Evolutionary conservation across 2,888 invertebrate species (phyloP), one percentile per base, ranked within the genome.

Genomic region (Macrostomum cliftonense): DNA sequence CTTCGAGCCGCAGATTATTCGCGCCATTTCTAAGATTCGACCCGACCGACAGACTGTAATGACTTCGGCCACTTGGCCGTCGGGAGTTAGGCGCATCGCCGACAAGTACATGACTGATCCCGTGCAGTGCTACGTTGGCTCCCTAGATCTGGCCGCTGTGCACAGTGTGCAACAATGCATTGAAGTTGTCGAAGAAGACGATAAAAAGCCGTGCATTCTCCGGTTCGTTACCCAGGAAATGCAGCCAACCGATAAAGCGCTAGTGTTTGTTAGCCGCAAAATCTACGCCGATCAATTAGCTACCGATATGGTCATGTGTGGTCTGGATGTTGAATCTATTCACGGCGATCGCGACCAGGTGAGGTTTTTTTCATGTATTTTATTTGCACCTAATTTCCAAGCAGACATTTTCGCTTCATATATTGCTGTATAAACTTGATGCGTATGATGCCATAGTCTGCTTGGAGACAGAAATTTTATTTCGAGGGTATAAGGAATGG

Each of bases 31-130:
- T 16, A 68, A 69, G 52, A 64, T 70, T 43, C 55, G 70, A 47
- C 85, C 87, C 9, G 86, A 86, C 63, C 73, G 88, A 47, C 89
- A 93, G 67, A 87, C 87, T n/a, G 79, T 91, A 0, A 88, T 93
- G 88, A 93, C 91, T 0, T 83, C 80, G 63, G 93, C 93, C 13
- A 93, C 93, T 0, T 93, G 91, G 93, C 91, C 91, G 0, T 72
- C 76, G 47, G 83, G 81, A 40, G 89, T 93, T 1, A 76, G 87
- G 14, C 75, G 83, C 16, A 73, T 93, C 40, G 89, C 88, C 0
- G 76, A 80, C 54, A 78, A 79, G 1, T 91, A 89, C 64, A 84
- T 87, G 80, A 79, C 77, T 48, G 78, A 88, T 67, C 89, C 91
- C 0, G 76, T 89, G 46, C 85, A 88, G 71, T 81, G 89, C 1